Evolutionary conservation across 1,140 invertebrate genomes (phyloP).

Genomic region (Ceratina calcarata): DNA sequence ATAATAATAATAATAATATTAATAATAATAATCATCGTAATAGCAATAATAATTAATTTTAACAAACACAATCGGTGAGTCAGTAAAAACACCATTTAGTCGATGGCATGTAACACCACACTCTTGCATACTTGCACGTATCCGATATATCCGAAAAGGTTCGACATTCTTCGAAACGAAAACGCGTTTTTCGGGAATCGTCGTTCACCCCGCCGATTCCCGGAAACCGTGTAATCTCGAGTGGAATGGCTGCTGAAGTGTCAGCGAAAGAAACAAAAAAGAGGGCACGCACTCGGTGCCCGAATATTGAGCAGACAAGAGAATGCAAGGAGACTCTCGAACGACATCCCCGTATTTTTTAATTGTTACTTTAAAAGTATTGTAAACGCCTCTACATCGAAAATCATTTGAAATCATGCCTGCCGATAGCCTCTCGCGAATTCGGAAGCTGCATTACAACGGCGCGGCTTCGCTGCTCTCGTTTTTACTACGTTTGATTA

Average conservation of each 20-base stretch:
- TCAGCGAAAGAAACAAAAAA: conserved; percentile 33
- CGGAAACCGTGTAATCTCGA: conserved; percentile 33
- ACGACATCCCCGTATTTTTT: not conserved
- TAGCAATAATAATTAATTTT: conserved; percentile 63
- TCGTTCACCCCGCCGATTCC: not conserved
- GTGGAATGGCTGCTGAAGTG: conserved; percentile 55
- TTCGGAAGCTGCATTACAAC: not conserved
- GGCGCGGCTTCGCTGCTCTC: too few species aligned
- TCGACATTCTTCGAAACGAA: conserved; percentile 40
- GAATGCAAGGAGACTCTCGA: conserved; percentile 45
- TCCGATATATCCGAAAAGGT: conserved; percentile 30
- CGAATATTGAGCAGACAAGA: conserved; percentile 55
- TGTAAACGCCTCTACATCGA: conserved; percentile 12
- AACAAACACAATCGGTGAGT: conserved; percentile 65
- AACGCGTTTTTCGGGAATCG: conserved; percentile 28
- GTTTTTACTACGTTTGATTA: too few species aligned
- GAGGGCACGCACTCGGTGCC: conserved; percentile 1
- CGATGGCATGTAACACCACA: conserved; percentile 51
- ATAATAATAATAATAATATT: conserved; percentile 50
- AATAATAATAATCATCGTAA: conserved; percentile 51
- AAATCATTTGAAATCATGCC: conserved; percentile 6
- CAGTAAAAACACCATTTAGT: conserved; percentile 59
- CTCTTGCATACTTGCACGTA: conserved; percentile 50
- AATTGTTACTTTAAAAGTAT: not conserved
- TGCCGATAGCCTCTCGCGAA: not conserved